A percentile compares a stretch with the other conserved stretches of the same genome.
Conservation (phyloP, 2,113 vertebrate species). For the Saccopteryx leptura region DNA sequence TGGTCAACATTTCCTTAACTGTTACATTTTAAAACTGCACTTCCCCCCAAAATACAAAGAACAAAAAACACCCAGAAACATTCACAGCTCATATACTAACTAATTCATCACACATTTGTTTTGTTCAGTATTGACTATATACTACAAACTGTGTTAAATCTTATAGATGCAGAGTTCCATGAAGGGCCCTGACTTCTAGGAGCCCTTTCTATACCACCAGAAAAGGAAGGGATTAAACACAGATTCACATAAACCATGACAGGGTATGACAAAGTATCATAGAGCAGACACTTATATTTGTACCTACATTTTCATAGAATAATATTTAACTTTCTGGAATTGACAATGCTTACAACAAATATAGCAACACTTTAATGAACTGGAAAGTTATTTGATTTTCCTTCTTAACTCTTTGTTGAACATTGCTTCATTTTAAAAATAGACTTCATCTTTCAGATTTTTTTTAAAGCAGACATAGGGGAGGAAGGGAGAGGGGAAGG, state of each 20-base stretch:
- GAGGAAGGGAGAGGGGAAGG: no score
- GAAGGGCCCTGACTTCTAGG: neutral
- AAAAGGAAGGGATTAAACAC: conserved; percentile 14
- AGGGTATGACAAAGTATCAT: neutral
- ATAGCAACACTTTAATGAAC: neutral
- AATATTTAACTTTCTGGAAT: conserved; percentile 24
- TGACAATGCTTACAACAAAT: neutral
- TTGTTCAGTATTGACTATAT: neutral
- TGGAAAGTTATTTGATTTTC: conserved; percentile 50
- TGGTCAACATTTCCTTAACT: neutral
- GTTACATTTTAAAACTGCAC: conserved; percentile 11
- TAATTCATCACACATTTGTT: neutral
- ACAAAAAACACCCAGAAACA: neutral
- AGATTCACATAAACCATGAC: neutral
- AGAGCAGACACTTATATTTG: neutral
- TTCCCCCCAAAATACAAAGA: neutral
- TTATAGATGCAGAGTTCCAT: neutral
- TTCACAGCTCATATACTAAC: neutral
- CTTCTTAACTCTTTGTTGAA: conserved; percentile 41
- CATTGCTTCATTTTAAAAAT: neutral
- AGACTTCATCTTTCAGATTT: neutral
- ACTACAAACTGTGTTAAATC: neutral
- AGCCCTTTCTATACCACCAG: neutral
- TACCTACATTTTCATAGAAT: neutral
- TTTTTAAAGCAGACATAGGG: neutral